Evolutionary conservation across 2,797 vertebrate genomes (phyloP), one percentile per base, ranked within the genome.

Genomic region (Chaenodraco wilsoni): DNA sequence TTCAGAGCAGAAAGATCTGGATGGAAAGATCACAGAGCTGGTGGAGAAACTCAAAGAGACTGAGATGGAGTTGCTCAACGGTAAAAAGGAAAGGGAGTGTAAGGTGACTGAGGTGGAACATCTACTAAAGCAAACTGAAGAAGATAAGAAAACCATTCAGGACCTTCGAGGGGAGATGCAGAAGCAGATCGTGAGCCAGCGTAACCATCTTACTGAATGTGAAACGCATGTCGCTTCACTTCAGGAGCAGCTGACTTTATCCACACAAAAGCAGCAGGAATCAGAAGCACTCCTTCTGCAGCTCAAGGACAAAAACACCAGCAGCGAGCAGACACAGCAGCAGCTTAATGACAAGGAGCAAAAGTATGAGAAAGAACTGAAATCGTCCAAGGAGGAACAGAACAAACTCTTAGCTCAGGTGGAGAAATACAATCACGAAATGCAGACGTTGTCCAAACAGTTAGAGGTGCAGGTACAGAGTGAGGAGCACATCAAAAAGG

Each of bases 161-260:
- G 89, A 93, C 13, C 95, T 97, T 9, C 89, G 72, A 74, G 90
- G 77, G 0, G 92, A 96, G 72, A 86, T 96, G 49, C 95, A 97
- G 79, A 93, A 94, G 63, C 94, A 87, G 60, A 81, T 1, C 0
- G 58, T 79, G 0, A 88, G 77, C 6, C 93, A 95, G 65, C 82
- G 43, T n/a, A 93, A 89, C 83, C 95, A 91, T 54, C 92, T 96
- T 0, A 74, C 76, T 0, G 96, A 96, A 70, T 95, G 95, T 10
- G 92, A 96, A 74, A 87, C 92, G 5, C 95, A 93, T 45, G 91
- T 96, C 40, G 50, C 74, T 4, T 92, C 94, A 4, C 86, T 97
- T 17, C 96, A 96, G 83, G 95, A 96, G 9, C 95, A 96, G 71
- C 81, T 96, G 15, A 74, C 65, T 5, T 63, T 58, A 19, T 89